Base-by-base conservation (phyloP, 2,888 invertebrate genomes). In the Eupithecia centaureata region DNA sequence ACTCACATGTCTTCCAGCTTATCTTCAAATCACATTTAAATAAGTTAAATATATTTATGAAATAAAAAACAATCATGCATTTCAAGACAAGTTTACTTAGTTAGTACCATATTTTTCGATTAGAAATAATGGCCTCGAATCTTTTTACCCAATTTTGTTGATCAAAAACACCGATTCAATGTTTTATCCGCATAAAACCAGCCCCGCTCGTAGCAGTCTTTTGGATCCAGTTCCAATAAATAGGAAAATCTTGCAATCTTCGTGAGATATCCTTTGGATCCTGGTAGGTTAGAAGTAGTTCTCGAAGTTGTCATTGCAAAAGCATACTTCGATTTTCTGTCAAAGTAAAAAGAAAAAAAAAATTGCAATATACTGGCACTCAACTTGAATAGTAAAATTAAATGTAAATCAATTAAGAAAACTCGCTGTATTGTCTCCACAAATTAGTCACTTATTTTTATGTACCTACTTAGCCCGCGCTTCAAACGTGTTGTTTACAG, bases 191-290 rank as follows among this genome's bases (percentile, higher is more conserved):
- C 56, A 62, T 63, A 70, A 66, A 63, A 60, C 63, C 42, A 52
- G 61, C 38, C 35, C 15, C n/a, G 42, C 65, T 51, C 62, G 62
- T 47, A 51, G 69, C 15, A 27, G 52, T 18, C 15, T 27, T 15
- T 27, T 67, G 72, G 75, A 75, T 76, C 66, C 72, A 73, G 73
- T 76, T 74, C 72, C 75, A 76, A 76, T 76, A 76, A 71, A 76
- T 74, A 72, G 72, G 72, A 73, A 74, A 74, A 74, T 73, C 73
- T 73, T 65, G 74, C 73, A 74, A 76, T 76, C 73, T 73, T 74
- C 73, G 72, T 70, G 63, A 74, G 73, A 74, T 73, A 74, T 70
- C 70, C 70, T 73, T 76, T 73, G 71, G 71, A 76, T 60, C 28
- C 62, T 67, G 69, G 72, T n/a, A 71, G 66, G 67, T 68, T 70